These are phyloP conservation scores for Planococcus citri DNA, from an alignment of 1,140 invertebrate species.

Conservation along the genomic window DNA sequence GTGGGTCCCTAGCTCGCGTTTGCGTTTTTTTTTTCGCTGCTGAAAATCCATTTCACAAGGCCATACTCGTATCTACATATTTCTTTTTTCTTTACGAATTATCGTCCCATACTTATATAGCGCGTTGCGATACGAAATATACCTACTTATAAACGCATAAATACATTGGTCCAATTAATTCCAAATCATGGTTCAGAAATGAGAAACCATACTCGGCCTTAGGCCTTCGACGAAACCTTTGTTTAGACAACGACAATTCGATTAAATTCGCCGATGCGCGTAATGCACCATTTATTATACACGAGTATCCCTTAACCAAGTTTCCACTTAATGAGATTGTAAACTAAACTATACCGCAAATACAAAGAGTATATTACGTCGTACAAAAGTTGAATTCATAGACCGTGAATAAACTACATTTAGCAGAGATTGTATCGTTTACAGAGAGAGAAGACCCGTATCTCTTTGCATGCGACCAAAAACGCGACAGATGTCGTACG, in stretches of 20 bases:
- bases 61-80: too few relatives aligned
- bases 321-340: slow-evolving; percentile 16
- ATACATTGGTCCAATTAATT: too few relatives aligned
- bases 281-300: neutral
- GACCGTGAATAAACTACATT: neutral
- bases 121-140: too few relatives aligned
- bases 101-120: too few relatives aligned
- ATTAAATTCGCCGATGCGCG: slow-evolving; percentile 2
- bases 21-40: too few relatives aligned
- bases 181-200: too few relatives aligned
- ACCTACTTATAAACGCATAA: too few relatives aligned
- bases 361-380: neutral
- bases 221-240: neutral
- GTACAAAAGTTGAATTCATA: neutral
- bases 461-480: neutral
- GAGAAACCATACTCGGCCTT: too few relatives aligned
- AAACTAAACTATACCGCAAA: neutral
- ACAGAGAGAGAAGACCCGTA: neutral
- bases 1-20: too few relatives aligned
- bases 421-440: neutral
- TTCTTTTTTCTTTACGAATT: too few relatives aligned
- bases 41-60: too few relatives aligned
- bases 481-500: neutral
- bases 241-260: neutral
- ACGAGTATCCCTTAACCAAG: slow-evolving; percentile 11